Base-by-base conservation (phyloP, 2,113 vertebrate genomes). In the Stercorarius parasiticus region DNA sequence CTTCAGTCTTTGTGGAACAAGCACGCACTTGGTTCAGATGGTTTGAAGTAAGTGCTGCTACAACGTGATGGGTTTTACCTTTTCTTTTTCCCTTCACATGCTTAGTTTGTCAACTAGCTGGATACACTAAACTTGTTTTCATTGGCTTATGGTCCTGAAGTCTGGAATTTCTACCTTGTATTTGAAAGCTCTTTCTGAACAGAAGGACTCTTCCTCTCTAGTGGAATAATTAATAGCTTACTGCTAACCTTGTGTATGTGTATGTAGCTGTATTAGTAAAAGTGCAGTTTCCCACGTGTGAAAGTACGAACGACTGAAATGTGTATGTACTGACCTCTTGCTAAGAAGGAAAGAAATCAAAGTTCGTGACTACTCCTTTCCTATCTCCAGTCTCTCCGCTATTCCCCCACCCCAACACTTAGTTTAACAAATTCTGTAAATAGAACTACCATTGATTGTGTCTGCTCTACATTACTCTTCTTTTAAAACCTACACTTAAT, bases 391-490 rank as follows among this genome's bases (percentile, higher is more conserved):
- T 45, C 82, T 92, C 92, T 69, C 81, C 4, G 61, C 86, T 71
- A 2, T 45, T 56, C 56, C 79, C 58, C 47, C 65, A 3, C 45
- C 76, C 83, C 52, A 1, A 22, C 86, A 85, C 92, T 94, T 94
- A 98, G 97, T 77, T 96, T 22, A 96, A 96, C 93, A 66, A 96
- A 94, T 97, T 98, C 93, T 98, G 97, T 96, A 97, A 95, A 97
- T 98, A 98, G 97, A 92, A 58, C 88, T 94, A 62, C 96, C 83
- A 74, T 95, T 42, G 17, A 45, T 87, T 74, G 79, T 97, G 96
- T 97, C 96, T 52, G 95, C 96, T 97, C 96, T 91, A 91, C 96
- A 45, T 95, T 85, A 84, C 74, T 95, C 96, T 95, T 97, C 96
- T 97, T 95, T 95, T 96, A 26, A 73, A 91, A 53, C 92, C 82